Percentiles rank a stretch among this genome's conserved stretches.
phyloP scores from a whole-genome alignment of 1,140 invertebrate species.

The Dendrolimus kikuchii region DNA sequence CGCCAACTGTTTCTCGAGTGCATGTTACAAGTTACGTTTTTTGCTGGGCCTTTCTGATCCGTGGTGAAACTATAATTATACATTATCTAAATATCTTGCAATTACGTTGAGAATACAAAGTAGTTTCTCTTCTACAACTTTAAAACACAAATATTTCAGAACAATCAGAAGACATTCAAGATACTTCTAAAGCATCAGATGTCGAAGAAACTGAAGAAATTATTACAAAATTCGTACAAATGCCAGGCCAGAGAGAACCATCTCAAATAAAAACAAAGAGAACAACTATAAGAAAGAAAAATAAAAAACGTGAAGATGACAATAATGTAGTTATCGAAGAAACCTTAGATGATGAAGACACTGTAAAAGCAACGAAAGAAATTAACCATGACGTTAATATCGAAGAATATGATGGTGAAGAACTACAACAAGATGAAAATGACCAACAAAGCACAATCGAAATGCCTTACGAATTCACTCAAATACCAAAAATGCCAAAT shows the following conservation, averaged over 20 bases:
- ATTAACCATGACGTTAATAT: constrained; percentile 40
- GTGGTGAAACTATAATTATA: no score
- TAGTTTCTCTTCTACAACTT: no score
- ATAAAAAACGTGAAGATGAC: constrained; percentile 24
- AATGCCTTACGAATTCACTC: constrained; percentile 46
- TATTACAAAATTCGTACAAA: constrained; percentile 70
- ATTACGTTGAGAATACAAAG: no score
- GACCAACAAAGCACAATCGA: constrained; percentile 44
- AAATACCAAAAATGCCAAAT: constrained; percentile 36
- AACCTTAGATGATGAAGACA: constrained; percentile 52
- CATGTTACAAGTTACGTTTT: no score
- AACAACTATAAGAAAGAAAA: constrained; percentile 67
- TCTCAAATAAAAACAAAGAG: constrained; percentile 71
- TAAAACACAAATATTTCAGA: constrained; percentile 28
- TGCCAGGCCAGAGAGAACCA: constrained; percentile 60
- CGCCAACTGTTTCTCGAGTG: no score
- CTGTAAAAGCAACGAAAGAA: constrained; percentile 11
- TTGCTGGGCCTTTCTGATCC: no score
- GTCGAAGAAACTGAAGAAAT: constrained; percentile 73
- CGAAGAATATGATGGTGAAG: constrained; percentile 53
- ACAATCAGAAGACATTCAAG: constrained; percentile 18
- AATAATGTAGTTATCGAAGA: constrained; percentile 68
- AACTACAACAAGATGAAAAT: constrained; percentile 12
- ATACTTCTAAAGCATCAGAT: constrained; percentile 55
- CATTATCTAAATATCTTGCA: no score